Evolutionary conservation across 2,888 invertebrate genomes (phyloP).

Genomic region (Cremastinae sp.): DNA sequence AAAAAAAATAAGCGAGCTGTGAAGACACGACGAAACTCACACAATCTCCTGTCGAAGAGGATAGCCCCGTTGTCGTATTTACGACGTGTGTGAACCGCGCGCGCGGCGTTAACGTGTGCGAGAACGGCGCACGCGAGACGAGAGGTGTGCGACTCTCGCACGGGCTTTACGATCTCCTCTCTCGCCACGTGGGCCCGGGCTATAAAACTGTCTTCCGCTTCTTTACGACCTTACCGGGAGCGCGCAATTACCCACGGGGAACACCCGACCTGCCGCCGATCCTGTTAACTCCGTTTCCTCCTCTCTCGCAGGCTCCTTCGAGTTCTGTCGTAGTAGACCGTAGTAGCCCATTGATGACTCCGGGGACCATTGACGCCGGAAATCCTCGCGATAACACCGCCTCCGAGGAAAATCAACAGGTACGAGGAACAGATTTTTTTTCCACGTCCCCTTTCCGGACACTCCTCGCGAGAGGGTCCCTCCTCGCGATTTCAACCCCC

Average conservation of each 20-base stretch:
- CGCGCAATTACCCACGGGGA: conserved; percentile 73
- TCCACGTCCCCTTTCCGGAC: background rate
- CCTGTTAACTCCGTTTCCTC: conserved; percentile 55
- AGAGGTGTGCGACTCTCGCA: conserved; percentile 64
- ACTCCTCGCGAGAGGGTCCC: conserved; percentile 1
- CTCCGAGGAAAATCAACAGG: background rate
- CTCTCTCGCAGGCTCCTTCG: conserved; percentile 50
- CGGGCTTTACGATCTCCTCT: conserved; percentile 70
- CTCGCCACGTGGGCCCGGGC: conserved; percentile 81
- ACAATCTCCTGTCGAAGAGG: conserved; percentile 45
- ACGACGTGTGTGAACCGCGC: conserved; percentile 68
- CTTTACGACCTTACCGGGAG: conserved; percentile 79
- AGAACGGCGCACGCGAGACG: conserved; percentile 66
- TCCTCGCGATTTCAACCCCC: conserved; percentile 28
- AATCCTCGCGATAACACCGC: conserved; percentile 1
- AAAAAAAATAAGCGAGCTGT: conserved; percentile 8
- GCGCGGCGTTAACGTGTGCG: conserved; percentile 30
- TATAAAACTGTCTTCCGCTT: conserved; percentile 82
- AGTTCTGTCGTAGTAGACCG: conserved; percentile 49
- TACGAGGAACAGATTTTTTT: background rate
- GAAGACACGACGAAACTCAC: conserved; percentile 21
- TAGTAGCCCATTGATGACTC: conserved; percentile 68
- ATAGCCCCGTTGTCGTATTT: conserved; percentile 39
- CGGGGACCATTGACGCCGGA: conserved; percentile 57
- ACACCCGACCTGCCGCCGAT: conserved; percentile 67